These are phyloP conservation scores for Procavia capensis DNA, from an alignment of 2,113 vertebrate genomes.

Conservation along the genomic window DNA sequence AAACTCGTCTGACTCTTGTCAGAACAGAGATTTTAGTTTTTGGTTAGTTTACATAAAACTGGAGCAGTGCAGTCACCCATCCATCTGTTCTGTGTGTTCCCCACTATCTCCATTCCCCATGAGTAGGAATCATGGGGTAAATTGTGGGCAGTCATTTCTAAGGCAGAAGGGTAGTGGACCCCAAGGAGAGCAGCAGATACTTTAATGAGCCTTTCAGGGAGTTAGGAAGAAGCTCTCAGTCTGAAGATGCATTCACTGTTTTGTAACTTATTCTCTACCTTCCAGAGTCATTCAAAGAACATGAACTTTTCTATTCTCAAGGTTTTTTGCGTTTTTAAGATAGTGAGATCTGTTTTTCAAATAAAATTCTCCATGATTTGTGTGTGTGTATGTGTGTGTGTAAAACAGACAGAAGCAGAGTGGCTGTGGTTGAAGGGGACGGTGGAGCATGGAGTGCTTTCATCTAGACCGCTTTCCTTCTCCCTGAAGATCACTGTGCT, in stretches of 20 bases:
- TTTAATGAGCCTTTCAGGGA: background rate
- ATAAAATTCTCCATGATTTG: background rate
- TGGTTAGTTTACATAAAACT: slow-evolving; percentile 21
- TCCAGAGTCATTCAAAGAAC: background rate
- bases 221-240: background rate
- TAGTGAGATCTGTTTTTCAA: background rate
- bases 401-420: background rate
- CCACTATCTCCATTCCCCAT: background rate
- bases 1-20: slow-evolving; percentile 42
- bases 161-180: background rate
- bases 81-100: background rate
- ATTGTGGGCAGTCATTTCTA: background rate
- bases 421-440: background rate
- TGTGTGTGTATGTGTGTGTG: too few relatives aligned
- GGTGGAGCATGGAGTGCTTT: background rate
- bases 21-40: slow-evolving; percentile 53
- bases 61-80: background rate
- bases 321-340: slow-evolving; percentile 40
- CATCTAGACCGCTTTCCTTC: background rate
- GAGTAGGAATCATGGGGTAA: background rate
- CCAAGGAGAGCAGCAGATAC: background rate
- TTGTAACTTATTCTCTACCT: background rate
- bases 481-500: fast-evolving
- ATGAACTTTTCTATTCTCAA: background rate
- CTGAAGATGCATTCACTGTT: slow-evolving; percentile 27